Evolutionary conservation across 2,797 vertebrate species (phyloP).

Genomic region (Allochrocebus solatus): DNA sequence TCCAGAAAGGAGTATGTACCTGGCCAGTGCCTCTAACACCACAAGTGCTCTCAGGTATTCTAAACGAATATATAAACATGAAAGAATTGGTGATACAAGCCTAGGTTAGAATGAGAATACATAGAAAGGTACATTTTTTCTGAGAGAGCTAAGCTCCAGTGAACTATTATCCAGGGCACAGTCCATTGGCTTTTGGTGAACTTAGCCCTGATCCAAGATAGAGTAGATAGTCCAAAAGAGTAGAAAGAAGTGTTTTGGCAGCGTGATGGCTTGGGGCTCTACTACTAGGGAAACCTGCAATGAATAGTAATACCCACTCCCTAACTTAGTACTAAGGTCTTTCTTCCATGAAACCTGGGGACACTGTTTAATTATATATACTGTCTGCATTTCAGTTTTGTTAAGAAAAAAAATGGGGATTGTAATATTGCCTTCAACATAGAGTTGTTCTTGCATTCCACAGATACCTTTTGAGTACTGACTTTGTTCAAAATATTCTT

Average conservation of each 20-base stretch:
- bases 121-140: neutral
- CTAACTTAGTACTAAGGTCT: no score
- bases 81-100: neutral
- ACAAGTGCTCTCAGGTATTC: neutral
- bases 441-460: neutral
- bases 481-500: neutral
- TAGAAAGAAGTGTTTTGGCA: neutral
- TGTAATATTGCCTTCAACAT: neutral
- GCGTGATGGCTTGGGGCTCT: rapidly evolving
- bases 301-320: neutral
- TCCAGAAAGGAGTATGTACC: neutral
- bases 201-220: neutral
- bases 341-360: neutral
- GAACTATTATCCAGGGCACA: neutral
- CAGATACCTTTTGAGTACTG: neutral
- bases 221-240: neutral
- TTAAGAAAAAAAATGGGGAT: neutral
- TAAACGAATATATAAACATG: neutral
- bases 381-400: neutral
- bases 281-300: neutral
- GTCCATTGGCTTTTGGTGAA: neutral
- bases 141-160: neutral
- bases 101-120: neutral
- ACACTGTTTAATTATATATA: neutral
- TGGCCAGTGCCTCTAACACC: neutral